These are phyloP conservation scores for Nyctibius bracteatus DNA, from an alignment of 2,113 vertebrate species.

Conservation along the genomic window DNA sequence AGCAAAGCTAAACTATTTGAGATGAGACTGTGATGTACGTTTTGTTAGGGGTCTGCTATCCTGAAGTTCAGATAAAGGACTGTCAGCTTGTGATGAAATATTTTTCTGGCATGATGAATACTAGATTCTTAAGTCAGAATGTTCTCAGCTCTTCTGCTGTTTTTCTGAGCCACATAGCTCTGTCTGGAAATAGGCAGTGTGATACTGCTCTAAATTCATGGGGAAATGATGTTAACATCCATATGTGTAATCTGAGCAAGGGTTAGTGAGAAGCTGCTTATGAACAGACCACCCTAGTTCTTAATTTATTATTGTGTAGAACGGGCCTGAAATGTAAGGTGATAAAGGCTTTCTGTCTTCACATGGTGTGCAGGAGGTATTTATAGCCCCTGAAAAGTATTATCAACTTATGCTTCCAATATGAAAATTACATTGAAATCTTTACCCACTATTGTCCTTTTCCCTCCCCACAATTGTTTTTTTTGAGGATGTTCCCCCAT, in stretches of 20 bases:
- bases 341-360: neutral
- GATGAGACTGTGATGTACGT: neutral
- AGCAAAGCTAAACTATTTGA: neutral
- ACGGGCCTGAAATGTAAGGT: neutral
- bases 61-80: neutral
- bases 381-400: neutral
- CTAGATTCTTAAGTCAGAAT: neutral
- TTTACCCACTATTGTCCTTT: neutral
- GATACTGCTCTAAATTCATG: neutral
- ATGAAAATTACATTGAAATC: neutral
- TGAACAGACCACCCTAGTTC: neutral
- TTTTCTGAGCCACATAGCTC: neutral
- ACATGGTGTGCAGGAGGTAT: neutral
- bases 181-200: neutral
- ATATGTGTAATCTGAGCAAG: neutral
- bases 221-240: neutral
- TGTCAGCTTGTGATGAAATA: neutral
- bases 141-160: neutral
- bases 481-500: neutral
- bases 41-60: neutral
- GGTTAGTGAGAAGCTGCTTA: neutral
- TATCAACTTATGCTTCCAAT: neutral
- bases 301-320: neutral
- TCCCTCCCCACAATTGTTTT: neutral
- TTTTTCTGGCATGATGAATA: neutral